Conservation (phyloP, 2,888 invertebrate species). For the Drosophila phalerata region DNA sequence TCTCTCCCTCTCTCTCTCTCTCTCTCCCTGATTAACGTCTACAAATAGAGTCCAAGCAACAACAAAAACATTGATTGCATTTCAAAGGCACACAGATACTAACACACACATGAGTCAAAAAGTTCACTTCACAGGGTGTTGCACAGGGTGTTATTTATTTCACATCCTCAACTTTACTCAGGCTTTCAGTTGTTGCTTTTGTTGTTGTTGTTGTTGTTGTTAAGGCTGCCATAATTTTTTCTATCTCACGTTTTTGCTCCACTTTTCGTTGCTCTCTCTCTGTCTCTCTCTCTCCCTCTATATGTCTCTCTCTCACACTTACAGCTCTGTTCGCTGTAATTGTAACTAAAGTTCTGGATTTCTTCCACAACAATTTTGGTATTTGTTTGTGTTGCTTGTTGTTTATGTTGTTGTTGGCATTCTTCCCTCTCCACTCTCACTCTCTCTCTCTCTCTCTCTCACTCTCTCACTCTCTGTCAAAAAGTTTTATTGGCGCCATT, state of each 20-base stretch:
- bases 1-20: slow-evolving; percentile 24
- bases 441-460: not conserved
- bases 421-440: not conserved
- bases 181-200: not conserved
- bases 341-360: slow-evolving; percentile 41
- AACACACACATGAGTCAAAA: slow-evolving; percentile 12
- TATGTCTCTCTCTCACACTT: slow-evolving; percentile 15
- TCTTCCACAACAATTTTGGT: slow-evolving; percentile 25
- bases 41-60: slow-evolving; percentile 32
- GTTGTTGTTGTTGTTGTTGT: not conserved
- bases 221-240: slow-evolving; percentile 37
- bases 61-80: slow-evolving; percentile 35
- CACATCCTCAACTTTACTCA: not conserved
- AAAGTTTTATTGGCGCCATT: slow-evolving; percentile 79
- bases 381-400: slow-evolving; percentile 14
- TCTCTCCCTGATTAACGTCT: slow-evolving; percentile 58
- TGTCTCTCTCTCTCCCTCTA: not conserved
- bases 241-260: slow-evolving; percentile 46
- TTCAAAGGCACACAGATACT: slow-evolving; percentile 12
- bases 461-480: slow-evolving; percentile 12
- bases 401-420: not conserved
- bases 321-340: slow-evolving; percentile 31
- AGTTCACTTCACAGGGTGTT: slow-evolving; percentile 2
- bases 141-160: not conserved
- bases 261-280: slow-evolving; percentile 22